Conservation (phyloP, 64 coral and sea anemone genomes). For the Pocillopora damicornis region DNA sequence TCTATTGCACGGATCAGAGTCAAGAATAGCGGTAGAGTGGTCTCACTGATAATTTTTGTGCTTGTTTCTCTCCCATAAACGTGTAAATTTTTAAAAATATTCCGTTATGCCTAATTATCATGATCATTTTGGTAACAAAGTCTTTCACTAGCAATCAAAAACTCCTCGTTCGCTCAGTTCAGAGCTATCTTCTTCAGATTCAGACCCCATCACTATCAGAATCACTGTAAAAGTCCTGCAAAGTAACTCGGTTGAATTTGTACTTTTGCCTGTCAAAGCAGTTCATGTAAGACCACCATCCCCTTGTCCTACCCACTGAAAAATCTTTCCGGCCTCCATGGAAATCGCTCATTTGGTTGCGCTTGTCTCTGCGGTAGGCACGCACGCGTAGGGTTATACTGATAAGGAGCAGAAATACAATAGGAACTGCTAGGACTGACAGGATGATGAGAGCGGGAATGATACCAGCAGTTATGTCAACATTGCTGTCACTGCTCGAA, state of each 20-base stretch:
- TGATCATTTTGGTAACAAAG: neutral
- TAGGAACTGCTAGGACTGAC: slow-evolving; percentile 74
- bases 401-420: slow-evolving; percentile 78
- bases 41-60: neutral
- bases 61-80: neutral
- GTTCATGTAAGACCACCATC: slow-evolving; percentile 85
- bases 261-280: slow-evolving; percentile 74
- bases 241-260: slow-evolving; percentile 73
- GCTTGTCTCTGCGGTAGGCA: slow-evolving; percentile 72
- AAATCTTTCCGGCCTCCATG: slow-evolving; percentile 48
- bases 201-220: slow-evolving; percentile 84
- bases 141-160: neutral
- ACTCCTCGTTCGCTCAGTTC: neutral
- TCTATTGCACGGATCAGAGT: no score
- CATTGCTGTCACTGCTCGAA: neutral
- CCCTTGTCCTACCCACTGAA: slow-evolving; percentile 54
- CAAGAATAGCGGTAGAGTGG: neutral
- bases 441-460: slow-evolving; percentile 81
- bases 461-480: slow-evolving; percentile 31
- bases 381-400: slow-evolving; percentile 75
- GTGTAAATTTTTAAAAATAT: neutral
- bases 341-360: slow-evolving; percentile 34
- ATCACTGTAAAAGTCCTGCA: slow-evolving; percentile 87
- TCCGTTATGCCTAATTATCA: neutral
- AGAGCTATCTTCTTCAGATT: neutral